Conservation (phyloP, 2,888 invertebrate genomes). For the Galeopsomyia nigrocyanea region DNA sequence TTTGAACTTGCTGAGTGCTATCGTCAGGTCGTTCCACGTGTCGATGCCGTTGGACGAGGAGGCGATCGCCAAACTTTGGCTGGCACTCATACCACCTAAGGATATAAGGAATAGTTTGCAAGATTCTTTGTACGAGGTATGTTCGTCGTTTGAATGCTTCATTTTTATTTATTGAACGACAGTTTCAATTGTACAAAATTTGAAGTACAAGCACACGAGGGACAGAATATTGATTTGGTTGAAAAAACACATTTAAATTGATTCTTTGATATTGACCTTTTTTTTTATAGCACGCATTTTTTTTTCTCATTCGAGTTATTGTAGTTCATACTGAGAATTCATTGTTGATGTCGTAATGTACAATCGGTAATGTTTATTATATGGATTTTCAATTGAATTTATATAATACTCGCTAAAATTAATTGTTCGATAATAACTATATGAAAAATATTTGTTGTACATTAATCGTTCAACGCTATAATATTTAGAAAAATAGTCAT, state of each 20-base stretch:
- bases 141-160: constrained; percentile 16
- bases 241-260: background rate
- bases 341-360: too few relatives aligned
- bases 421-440: too few relatives aligned
- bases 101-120: constrained; percentile 63
- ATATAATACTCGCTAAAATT: too few relatives aligned
- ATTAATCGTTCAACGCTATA: background rate
- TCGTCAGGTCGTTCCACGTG: constrained; percentile 60
- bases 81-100: constrained; percentile 62
- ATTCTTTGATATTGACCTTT: background rate
- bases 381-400: too few relatives aligned
- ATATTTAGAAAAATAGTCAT: constrained; percentile 1
- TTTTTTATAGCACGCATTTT: background rate
- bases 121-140: constrained; percentile 61
- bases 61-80: constrained; percentile 62
- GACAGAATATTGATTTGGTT: constrained; percentile 10
- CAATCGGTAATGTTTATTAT: too few relatives aligned
- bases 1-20: constrained; percentile 59
- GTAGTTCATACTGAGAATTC: too few relatives aligned
- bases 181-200: constrained; percentile 24
- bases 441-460: too few relatives aligned
- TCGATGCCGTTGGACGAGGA: constrained; percentile 60
- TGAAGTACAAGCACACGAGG: constrained; percentile 9
- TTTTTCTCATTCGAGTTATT: too few relatives aligned
- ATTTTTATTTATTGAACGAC: too few relatives aligned